Percentiles rank a stretch among this genome's conserved stretches.
Conservation (phyloP, 1,140 invertebrate species). For the Lysiphlebus fabarum region DNA sequence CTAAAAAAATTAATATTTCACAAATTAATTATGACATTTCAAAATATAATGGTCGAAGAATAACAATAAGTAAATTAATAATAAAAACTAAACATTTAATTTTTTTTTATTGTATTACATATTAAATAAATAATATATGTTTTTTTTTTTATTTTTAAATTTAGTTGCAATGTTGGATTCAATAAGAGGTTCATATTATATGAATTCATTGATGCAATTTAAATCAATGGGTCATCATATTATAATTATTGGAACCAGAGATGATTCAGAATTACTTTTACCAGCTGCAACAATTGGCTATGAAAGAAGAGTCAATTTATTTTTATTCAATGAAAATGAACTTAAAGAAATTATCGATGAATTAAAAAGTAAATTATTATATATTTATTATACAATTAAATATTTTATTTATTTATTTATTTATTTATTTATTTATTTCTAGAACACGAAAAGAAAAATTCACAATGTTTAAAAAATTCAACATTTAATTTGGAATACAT, state of each 20-base stretch:
- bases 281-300: conserved; percentile 30
- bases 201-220: conserved; percentile 25
- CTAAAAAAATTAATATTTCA: conserved; percentile 3
- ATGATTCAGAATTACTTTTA: conserved; percentile 28
- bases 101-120: not conserved
- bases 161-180: conserved; percentile 33
- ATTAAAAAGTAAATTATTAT: conserved; percentile 18
- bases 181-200: conserved; percentile 19
- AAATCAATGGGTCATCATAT: conserved; percentile 31
- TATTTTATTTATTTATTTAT: too few species aligned
- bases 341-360: conserved; percentile 26
- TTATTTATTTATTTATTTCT: not conserved
- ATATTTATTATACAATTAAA: too few species aligned
- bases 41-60: conserved; percentile 28
- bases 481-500: too few species aligned
- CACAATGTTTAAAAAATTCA: not conserved
- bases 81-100: not conserved
- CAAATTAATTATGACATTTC: conserved; percentile 25
- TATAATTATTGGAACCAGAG: conserved; percentile 28
- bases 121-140: conserved; percentile 6
- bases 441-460: conserved; percentile 10
- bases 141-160: conserved; percentile 20
- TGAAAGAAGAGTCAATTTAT: conserved; percentile 30
- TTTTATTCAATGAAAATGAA: conserved; percentile 27
- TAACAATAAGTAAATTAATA: conserved; percentile 30